phyloP scores from a whole-genome alignment of 2,797 vertebrate genomes.

The Pachyuromys duprasi region DNA sequence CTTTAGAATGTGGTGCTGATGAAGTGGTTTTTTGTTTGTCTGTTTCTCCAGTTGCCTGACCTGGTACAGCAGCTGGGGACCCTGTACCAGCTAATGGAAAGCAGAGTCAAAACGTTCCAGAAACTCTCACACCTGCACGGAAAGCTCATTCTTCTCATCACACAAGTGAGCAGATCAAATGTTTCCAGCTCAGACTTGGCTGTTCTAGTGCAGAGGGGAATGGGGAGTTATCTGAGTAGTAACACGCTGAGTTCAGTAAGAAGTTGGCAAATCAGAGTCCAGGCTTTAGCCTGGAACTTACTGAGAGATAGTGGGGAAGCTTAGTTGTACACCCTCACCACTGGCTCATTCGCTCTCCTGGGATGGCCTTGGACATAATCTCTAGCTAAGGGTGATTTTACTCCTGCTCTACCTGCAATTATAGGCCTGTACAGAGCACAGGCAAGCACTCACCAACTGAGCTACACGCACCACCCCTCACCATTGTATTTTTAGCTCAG shows the following conservation, averaged over 20 bases:
- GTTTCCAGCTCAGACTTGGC: not conserved
- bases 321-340: too few species aligned
- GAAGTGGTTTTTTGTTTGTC: not conserved
- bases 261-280: not conserved
- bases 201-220: not conserved
- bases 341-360: not conserved
- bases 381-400: not conserved
- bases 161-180: constrained; percentile 90
- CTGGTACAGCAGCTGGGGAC: constrained; percentile 94
- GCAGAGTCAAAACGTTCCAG: constrained; percentile 96
- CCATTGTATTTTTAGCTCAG: not conserved
- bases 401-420: not conserved
- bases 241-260: not conserved
- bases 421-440: not conserved
- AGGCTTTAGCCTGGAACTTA: not conserved
- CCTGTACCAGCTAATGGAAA: constrained; percentile 97
- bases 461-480: not conserved
- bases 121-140: constrained; percentile 96
- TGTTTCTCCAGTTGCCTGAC: constrained; percentile 92
- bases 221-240: not conserved
- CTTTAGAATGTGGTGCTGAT: not conserved
- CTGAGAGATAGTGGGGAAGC: not conserved
- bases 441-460: not conserved
- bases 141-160: constrained; percentile 95
- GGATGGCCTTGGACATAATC: not conserved